Percentiles rank a stretch among this genome's conserved stretches.
phyloP scores from a whole-genome alignment of 2,888 invertebrate genomes.

The Tachina fera region DNA sequence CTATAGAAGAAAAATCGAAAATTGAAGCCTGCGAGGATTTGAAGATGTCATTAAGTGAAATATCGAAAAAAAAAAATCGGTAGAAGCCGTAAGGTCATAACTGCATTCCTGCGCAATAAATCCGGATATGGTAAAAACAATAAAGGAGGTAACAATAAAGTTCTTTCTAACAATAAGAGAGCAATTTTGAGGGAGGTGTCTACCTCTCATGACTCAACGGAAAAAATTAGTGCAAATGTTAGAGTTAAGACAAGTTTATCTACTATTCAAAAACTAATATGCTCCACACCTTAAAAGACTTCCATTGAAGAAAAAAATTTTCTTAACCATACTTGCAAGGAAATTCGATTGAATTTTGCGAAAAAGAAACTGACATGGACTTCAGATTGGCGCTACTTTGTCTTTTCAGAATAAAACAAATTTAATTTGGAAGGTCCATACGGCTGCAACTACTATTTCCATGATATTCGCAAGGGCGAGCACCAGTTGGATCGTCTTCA shows the following conservation, averaged over 20 bases:
- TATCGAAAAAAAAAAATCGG: slow-evolving; percentile 10
- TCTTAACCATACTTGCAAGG: neutral
- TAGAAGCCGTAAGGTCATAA: neutral
- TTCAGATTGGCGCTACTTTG: no score
- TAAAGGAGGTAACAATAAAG: no score
- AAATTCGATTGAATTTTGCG: no score
- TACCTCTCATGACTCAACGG: no score
- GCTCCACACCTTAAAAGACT: neutral
- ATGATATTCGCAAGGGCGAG: neutral
- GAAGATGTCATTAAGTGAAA: neutral
- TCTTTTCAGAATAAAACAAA: neutral
- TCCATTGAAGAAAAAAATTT: neutral
- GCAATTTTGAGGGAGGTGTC: no score
- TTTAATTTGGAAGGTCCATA: neutral
- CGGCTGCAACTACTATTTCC: neutral
- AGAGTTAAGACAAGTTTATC: no score
- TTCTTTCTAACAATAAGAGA: no score
- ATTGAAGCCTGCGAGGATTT: neutral
- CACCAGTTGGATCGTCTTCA: neutral
- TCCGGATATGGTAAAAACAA: neutral
- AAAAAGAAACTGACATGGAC: no score
- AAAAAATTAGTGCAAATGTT: no score
- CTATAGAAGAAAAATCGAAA: neutral
- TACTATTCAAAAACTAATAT: neutral
- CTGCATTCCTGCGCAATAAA: neutral